These are phyloP conservation scores for Andrena bicolor DNA, from an alignment of 2,888 invertebrate genomes.

Conservation along the genomic window DNA sequence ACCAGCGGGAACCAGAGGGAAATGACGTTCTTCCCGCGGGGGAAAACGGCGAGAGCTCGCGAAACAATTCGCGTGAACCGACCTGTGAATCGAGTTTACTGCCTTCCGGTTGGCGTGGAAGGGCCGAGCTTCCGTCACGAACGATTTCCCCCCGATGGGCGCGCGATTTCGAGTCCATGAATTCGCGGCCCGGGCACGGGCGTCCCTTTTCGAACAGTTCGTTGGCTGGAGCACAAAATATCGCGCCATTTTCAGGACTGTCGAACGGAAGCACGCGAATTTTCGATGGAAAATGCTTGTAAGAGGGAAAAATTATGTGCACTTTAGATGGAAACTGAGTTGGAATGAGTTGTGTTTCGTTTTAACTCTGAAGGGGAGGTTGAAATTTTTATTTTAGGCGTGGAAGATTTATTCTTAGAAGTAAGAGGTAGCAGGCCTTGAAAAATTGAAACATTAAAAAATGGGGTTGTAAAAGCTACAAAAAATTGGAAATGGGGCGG, in stretches of 20 bases:
- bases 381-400: not conserved
- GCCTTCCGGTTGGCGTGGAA: constrained; percentile 11
- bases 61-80: constrained; percentile 7
- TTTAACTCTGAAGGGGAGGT: not conserved
- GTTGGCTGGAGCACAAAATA: not conserved
- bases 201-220: not conserved
- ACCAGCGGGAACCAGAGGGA: not conserved
- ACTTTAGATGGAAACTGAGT: not conserved
- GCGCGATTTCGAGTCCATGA: not conserved
- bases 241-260: too few relatives aligned
- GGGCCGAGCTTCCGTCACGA: constrained; percentile 3
- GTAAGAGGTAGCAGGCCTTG: too few relatives aligned
- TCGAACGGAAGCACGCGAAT: too few relatives aligned
- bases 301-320: not conserved
- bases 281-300: too few relatives aligned
- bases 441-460: too few relatives aligned
- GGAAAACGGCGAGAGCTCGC: not conserved
- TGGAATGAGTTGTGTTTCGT: not conserved
- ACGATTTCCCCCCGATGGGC: constrained; percentile 2
- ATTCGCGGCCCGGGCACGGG: not conserved
- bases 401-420: not conserved
- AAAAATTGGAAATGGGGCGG: too few relatives aligned
- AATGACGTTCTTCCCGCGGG: not conserved
- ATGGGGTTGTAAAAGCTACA: too few relatives aligned
- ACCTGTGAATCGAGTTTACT: constrained; percentile 17